Evolutionary conservation across 1,140 invertebrate species (phyloP), one percentile per base, ranked within the genome.

Genomic region (Aradophagus sp.): DNA sequence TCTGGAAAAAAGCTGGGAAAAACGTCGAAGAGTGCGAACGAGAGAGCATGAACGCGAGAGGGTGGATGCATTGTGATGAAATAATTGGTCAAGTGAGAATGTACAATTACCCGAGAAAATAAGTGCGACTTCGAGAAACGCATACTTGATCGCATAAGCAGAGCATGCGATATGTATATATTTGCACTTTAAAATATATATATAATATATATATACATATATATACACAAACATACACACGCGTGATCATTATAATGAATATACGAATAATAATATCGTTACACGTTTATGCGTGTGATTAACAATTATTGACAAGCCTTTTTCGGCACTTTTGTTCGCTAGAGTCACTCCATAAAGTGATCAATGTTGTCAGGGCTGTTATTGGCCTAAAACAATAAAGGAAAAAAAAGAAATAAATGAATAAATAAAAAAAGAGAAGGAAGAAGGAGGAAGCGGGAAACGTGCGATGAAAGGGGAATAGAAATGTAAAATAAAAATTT

Each of bases 91-190:
- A 38, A 61, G 42, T 14, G 26, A 47, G 35, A 44, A 39, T 72
- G 50, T 72, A 72, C 66, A 66, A 32, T 62, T n/a, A n/a, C n/a
- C n/a, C n/a, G n/a, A n/a, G n/a, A 66, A 55, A 70, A 63, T 66
- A 10, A 42, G 59, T 62, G 35, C 47, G 45, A 68, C 48, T 47
- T 48, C 35, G 38, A 55, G 48, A 45, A 53, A 68, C 31, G 59
- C 47, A 66, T 69, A 48, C 38, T 48, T 29, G 23, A 38, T 61
- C 58, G 61, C 38, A 45, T 73, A 45, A 44, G 63, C 36, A 68
- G 45, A 53, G 41, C 63, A 75, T 73, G 71, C 65, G 67, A 77
- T 80, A 77, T 77, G 71, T 78, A 80, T 72, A 77, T 78, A 74
- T 73, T 67, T 71, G 53, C 67, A 74, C 50, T n/a, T 65, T 63